Conservation (phyloP, 2,888 invertebrate species). For the Oligia latruncula region DNA sequence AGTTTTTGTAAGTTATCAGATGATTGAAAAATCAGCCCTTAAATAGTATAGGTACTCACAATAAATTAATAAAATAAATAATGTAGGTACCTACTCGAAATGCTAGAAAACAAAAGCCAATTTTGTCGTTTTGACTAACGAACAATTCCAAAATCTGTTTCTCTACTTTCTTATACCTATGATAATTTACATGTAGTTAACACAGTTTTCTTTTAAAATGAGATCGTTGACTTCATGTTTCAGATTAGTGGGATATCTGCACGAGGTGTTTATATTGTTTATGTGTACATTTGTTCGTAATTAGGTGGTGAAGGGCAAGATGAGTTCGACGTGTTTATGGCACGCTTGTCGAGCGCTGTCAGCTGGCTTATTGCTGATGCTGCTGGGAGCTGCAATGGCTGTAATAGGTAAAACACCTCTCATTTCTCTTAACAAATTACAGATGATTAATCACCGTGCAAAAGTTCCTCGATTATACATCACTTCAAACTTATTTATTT, state of each 20-base stretch:
- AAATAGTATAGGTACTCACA: not conserved
- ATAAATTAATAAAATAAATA: not conserved
- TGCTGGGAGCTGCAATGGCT: conserved; percentile 97
- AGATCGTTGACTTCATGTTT: not conserved
- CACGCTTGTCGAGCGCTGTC: conserved; percentile 98
- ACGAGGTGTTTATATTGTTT: not conserved
- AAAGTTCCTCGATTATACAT: conserved; percentile 12
- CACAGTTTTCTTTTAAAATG: not conserved
- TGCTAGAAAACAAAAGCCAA: conserved; percentile 7
- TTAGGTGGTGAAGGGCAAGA: conserved; percentile 95
- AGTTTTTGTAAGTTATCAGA: too few species aligned
- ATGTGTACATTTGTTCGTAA: conserved; percentile 6
- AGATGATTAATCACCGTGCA: not conserved
- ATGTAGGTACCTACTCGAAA: not conserved
- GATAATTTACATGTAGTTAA: not conserved
- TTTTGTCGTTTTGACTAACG: not conserved
- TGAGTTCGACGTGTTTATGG: conserved; percentile 97
- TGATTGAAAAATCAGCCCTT: too few species aligned
- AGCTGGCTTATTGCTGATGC: conserved; percentile 96
- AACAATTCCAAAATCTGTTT: not conserved
- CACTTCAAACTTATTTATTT: conserved; percentile 24
- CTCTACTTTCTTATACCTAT: not conserved
- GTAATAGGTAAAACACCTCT: conserved; percentile 92
- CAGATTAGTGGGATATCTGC: not conserved
- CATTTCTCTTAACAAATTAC: not conserved